A percentile compares a stretch with the other conserved stretches of the same genome.
Evolutionary conservation across 2,888 invertebrate genomes (phyloP).

Genomic region (Drosophila peninsularis): DNA sequence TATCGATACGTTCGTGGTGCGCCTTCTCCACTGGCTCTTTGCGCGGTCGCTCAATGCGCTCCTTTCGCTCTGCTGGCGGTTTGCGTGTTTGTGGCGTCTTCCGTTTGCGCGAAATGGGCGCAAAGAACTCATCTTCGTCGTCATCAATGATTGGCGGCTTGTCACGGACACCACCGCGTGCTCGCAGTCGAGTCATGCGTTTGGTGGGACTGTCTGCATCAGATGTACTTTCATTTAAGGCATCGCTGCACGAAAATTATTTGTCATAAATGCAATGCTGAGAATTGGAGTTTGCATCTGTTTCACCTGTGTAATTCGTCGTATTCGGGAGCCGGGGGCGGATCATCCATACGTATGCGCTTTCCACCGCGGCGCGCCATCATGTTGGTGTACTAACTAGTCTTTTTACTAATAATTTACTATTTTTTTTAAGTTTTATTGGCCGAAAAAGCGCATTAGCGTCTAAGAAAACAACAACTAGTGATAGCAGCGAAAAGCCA

Average conservation of each 20-base stretch:
- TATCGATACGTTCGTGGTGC: constrained; percentile 83
- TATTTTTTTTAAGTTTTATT: neutral
- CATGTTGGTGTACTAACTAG: constrained; percentile 56
- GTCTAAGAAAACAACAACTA: constrained; percentile 29
- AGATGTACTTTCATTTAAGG: constrained; percentile 83
- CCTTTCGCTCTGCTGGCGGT: constrained; percentile 79
- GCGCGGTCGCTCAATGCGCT: constrained; percentile 83
- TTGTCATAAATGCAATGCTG: neutral
- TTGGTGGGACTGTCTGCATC: constrained; percentile 86
- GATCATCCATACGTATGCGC: constrained; percentile 96
- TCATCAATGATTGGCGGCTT: constrained; percentile 85
- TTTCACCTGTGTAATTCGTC: constrained; percentile 86
- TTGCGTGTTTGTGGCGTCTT: constrained; percentile 76
- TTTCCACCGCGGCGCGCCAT: constrained; percentile 95
- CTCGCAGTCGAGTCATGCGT: constrained; percentile 88
- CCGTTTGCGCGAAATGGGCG: constrained; percentile 82
- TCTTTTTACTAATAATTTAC: neutral
- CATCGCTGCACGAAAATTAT: constrained; percentile 68
- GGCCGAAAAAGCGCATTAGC: constrained; percentile 6
- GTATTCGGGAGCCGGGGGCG: constrained; percentile 91
- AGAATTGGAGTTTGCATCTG: neutral
- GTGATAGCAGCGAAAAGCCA: constrained; percentile 29
- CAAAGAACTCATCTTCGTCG: constrained; percentile 84
- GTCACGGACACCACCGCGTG: constrained; percentile 85
- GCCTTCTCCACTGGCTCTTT: constrained; percentile 83